A percentile compares a stretch with the other conserved stretches of the same genome.
phyloP scores from a whole-genome alignment of 2,113 vertebrate species.

The Stictonetta naevosa region DNA sequence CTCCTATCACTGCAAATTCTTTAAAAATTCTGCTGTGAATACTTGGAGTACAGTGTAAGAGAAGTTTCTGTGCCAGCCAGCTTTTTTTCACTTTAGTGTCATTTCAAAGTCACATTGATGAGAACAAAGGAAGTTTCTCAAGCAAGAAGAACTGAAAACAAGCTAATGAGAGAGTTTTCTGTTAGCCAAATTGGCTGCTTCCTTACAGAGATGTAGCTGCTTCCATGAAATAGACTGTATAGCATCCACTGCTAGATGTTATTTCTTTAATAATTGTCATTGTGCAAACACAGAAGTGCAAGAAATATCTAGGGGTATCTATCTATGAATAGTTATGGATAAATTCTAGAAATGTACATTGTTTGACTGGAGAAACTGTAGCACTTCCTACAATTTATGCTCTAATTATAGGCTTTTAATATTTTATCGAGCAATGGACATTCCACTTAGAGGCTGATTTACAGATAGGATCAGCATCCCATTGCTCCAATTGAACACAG shows the following conservation, averaged over 20 bases:
- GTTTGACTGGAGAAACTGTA: neutral
- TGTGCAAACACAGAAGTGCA: neutral
- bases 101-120: constrained; percentile 56
- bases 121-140: constrained; percentile 58
- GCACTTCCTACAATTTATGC: neutral
- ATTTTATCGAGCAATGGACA: constrained; percentile 18
- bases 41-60: neutral
- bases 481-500: neutral
- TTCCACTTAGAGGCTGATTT: constrained; percentile 12
- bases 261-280: constrained; percentile 31
- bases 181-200: constrained; percentile 33
- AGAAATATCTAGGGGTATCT: neutral
- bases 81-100: constrained; percentile 43
- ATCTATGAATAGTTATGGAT: neutral
- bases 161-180: constrained; percentile 47
- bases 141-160: constrained; percentile 38
- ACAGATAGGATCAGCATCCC: neutral
- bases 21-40: neutral
- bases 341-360: neutral
- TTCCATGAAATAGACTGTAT: neutral
- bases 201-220: neutral
- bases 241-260: neutral
- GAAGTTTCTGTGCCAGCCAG: constrained; percentile 27
- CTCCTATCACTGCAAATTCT: neutral
- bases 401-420: constrained; percentile 44